Conservation (phyloP, 2,113 vertebrate genomes). For the Cervus canadensis region DNA sequence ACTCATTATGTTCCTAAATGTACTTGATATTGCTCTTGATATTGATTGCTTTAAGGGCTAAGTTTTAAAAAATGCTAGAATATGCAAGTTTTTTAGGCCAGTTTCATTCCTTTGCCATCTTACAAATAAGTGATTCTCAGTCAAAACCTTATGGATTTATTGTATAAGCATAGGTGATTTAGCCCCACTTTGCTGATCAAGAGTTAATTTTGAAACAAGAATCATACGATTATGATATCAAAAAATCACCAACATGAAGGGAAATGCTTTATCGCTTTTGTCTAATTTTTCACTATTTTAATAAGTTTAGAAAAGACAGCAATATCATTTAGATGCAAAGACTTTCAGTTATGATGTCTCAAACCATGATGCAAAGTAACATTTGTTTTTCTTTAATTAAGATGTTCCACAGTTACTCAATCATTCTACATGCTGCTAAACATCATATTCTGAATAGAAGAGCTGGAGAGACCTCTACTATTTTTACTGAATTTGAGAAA, state of each 20-base stretch:
- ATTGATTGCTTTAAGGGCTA: not conserved
- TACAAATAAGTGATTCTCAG: not conserved
- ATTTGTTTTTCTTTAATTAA: not conserved
- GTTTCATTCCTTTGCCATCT: not conserved
- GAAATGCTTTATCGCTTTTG: not conserved
- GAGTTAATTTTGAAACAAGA: constrained; percentile 11
- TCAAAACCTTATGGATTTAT: not conserved
- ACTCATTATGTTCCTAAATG: not conserved
- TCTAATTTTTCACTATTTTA: not conserved
- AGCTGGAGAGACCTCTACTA: not conserved
- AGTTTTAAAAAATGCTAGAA: not conserved
- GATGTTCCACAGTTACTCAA: not conserved
- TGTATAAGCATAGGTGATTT: not conserved
- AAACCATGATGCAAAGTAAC: not conserved
- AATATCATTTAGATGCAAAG: not conserved
- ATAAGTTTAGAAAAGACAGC: not conserved
- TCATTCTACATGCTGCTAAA: not conserved
- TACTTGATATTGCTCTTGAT: not conserved
- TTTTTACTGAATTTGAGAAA: not conserved
- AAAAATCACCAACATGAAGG: not conserved
- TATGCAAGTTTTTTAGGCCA: not conserved
- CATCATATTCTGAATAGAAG: not conserved
- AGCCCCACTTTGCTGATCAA: not conserved
- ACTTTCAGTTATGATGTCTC: not conserved
- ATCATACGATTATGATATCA: not conserved